phyloP scores from a whole-genome alignment of 2,113 vertebrate genomes.

The Hydropotes inermis region DNA sequence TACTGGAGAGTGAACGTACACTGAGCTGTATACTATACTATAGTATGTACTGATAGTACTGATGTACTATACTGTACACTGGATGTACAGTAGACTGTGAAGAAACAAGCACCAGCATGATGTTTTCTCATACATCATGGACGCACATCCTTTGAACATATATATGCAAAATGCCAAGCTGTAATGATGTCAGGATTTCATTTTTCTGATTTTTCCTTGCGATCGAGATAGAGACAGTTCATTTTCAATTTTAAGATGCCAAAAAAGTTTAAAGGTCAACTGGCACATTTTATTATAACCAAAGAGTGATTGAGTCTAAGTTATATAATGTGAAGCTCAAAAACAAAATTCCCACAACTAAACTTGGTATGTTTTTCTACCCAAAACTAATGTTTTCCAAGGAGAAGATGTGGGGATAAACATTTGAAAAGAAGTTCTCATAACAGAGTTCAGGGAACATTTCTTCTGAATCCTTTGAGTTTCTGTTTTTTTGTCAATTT shows the following conservation, averaged over 20 bases:
- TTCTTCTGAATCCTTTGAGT: not conserved
- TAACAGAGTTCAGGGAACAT: not conserved
- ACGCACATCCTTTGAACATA: not conserved
- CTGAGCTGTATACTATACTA: not conserved
- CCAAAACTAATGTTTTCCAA: not conserved
- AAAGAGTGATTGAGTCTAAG: not conserved
- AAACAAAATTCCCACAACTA: not conserved
- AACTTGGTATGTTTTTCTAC: not conserved
- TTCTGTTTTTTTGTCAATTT: not conserved
- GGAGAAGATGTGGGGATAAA: not conserved
- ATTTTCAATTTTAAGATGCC: not conserved
- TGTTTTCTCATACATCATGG: not conserved
- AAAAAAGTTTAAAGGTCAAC: not conserved
- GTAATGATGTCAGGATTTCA: not conserved
- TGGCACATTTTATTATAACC: not conserved
- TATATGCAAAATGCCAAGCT: not conserved
- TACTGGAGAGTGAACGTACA: too few relatives aligned
- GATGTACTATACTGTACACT: not conserved
- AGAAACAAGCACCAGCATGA: not conserved
- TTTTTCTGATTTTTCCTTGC: not conserved
- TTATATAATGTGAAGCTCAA: not conserved
- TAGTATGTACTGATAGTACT: too few relatives aligned
- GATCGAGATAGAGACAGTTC: not conserved
- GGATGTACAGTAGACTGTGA: not conserved
- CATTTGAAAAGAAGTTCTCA: not conserved